Base-by-base conservation (phyloP, 2,888 invertebrate species). In the Tortricodes alternella region DNA sequence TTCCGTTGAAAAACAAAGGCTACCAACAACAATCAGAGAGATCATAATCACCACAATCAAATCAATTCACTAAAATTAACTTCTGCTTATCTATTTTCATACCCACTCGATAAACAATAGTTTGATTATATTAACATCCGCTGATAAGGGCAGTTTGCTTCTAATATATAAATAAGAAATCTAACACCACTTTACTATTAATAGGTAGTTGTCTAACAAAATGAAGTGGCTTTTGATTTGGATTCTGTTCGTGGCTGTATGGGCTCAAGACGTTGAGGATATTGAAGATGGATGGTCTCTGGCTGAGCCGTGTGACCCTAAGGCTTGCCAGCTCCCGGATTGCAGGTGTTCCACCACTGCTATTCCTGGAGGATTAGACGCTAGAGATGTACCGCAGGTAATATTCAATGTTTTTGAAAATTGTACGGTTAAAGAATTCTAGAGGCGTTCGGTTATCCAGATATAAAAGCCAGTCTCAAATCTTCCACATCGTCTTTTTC, bases 351-450 rank as follows among this genome's bases (percentile, higher is more conserved):
- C 92, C 0, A 71, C 78, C 0, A 80, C 83, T 0, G 63, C 74
- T 0, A 89, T 91, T 58, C 93, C 93, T 29, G 91, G 86, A 52
- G 81, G 78, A 18, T 70, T 93, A 24, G 46, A 55, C 1, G 58
- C 82, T 0, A 71, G 78, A 11, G 76, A 92, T 57, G 87, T 84
- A 11, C 93, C 93, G 7, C 93, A 93, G 83, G 92, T 92, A 71
- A 61, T 46, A 11, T 8, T 2, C 29, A 35, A 37, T 21, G 4
- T 23, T 11, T 15, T 7, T 15, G 6, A 23, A 1, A 3, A 6
- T 11, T 1, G 21, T 21, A 21, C 21, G 0, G 11, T 8, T 13
- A 6, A 13, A 7, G 8, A 23, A 23, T 7, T 18, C 9, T n/a
- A 9, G 15, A 4, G 9, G 3, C 21, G 6, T 21, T 24, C 15